These are phyloP conservation scores for Ophiodon elongatus DNA, from an alignment of 2,113 vertebrate genomes.

Conservation along the genomic window DNA sequence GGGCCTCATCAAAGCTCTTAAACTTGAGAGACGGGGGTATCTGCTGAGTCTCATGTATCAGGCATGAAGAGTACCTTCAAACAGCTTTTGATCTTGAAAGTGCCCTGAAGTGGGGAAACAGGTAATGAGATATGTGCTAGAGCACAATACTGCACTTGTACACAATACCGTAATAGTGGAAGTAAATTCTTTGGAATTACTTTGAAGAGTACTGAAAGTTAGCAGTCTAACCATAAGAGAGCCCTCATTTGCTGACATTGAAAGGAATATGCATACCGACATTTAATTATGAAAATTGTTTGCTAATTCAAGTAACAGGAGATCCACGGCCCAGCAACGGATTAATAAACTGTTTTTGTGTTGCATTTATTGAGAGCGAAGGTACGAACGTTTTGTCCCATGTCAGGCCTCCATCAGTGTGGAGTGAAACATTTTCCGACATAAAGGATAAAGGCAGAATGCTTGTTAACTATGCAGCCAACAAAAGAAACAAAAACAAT, in stretches of 20 bases:
- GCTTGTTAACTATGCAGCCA: constrained; percentile 30
- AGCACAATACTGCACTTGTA: constrained; percentile 51
- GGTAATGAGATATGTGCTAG: constrained; percentile 53
- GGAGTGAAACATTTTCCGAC: constrained; percentile 14
- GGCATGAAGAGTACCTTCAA: constrained; percentile 58
- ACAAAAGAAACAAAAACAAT: constrained; percentile 34
- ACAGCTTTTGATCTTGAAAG: constrained; percentile 70
- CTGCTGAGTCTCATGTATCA: constrained; percentile 52
- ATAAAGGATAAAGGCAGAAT: constrained; percentile 28
- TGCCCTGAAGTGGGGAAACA: constrained; percentile 28
- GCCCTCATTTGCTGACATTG: neutral
- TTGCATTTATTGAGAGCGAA: neutral
- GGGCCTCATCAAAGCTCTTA: constrained; percentile 34
- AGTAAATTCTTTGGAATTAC: constrained; percentile 23
- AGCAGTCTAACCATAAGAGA: neutral
- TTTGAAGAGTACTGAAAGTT: constrained; percentile 3
- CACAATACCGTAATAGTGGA: constrained; percentile 30
- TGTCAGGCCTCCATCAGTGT: neutral
- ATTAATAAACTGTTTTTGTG: constrained; percentile 25
- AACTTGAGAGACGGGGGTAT: constrained; percentile 43
- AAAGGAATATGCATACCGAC: constrained; percentile 3
- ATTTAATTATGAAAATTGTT: constrained; percentile 2
- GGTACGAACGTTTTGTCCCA: neutral
- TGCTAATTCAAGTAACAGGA: constrained; percentile 12
- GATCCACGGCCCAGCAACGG: neutral